phyloP scores from a whole-genome alignment of 2,797 vertebrate genomes.

The Megalops cyprinoides region DNA sequence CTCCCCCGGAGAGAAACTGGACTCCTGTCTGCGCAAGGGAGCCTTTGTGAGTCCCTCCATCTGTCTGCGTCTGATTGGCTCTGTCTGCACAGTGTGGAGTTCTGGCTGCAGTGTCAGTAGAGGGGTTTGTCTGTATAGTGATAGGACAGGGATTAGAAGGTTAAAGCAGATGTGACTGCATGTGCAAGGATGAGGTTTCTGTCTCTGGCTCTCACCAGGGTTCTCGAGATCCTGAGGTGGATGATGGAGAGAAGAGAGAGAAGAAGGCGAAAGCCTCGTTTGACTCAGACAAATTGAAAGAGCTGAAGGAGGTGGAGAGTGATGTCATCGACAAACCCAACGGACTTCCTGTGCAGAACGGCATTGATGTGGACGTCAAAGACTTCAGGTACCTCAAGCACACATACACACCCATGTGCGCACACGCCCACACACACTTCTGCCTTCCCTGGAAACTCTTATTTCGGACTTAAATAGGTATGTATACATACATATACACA shows the following conservation, averaged over 20 bases:
- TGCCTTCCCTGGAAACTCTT: too few species aligned
- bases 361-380: conserved; percentile 95
- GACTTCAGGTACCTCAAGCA: conserved; percentile 86
- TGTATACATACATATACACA: too few species aligned
- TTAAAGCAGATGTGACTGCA: not conserved
- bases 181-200: not conserved
- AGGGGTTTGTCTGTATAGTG: too few species aligned
- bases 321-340: conserved; percentile 94
- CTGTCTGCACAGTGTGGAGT: too few species aligned
- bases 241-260: conserved; percentile 92
- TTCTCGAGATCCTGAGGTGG: conserved; percentile 89
- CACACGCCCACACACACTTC: not conserved
- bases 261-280: conserved; percentile 88
- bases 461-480: too few species aligned
- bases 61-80: not conserved
- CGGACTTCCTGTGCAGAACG: conserved; percentile 94
- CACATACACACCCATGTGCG: too few species aligned
- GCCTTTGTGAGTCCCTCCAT: conserved; percentile 89
- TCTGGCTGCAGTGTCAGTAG: too few species aligned
- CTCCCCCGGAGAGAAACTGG: conserved; percentile 91
- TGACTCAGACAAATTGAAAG: conserved; percentile 94
- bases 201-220: conserved; percentile 71
- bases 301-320: conserved; percentile 89
- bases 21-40: conserved; percentile 97
- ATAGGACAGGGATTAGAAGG: too few species aligned